phyloP scores from a whole-genome alignment of 2,797 vertebrate genomes.

The Artibeus jamaicensis region DNA sequence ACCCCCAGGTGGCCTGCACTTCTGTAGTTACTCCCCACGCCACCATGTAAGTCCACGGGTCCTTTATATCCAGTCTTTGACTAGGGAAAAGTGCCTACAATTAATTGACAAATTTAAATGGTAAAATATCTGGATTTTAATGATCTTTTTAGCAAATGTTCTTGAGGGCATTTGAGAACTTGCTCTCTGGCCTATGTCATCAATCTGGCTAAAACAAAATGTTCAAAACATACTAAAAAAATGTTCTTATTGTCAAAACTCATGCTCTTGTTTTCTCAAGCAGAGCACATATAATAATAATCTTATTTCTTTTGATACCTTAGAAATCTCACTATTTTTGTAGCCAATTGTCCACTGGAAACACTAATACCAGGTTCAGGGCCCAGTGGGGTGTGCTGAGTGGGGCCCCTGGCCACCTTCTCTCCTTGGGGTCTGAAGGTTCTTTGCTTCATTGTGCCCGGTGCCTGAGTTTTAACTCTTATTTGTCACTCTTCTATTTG shows the following conservation, averaged over 20 bases:
- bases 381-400: fast-evolving
- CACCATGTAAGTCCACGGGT: no score
- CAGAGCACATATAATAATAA: not conserved
- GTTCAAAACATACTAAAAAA: not conserved
- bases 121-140: not conserved
- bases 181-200: not conserved
- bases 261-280: not conserved
- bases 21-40: no score
- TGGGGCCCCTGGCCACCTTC: fast-evolving
- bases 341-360: not conserved
- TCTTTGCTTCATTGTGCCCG: not conserved
- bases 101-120: not conserved
- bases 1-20: fast-evolving
- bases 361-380: not conserved
- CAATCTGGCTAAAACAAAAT: not conserved
- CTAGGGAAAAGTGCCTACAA: not conserved
- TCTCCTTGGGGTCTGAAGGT: no score
- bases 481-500: not conserved
- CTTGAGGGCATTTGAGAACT: not conserved
- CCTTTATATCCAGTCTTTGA: no score
- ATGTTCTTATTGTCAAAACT: not conserved
- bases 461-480: not conserved
- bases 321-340: not conserved
- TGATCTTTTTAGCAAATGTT: not conserved
- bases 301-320: not conserved